These are phyloP conservation scores for Hydrolagus colliei DNA, from an alignment of 2,797 vertebrate species.

Conservation along the genomic window DNA sequence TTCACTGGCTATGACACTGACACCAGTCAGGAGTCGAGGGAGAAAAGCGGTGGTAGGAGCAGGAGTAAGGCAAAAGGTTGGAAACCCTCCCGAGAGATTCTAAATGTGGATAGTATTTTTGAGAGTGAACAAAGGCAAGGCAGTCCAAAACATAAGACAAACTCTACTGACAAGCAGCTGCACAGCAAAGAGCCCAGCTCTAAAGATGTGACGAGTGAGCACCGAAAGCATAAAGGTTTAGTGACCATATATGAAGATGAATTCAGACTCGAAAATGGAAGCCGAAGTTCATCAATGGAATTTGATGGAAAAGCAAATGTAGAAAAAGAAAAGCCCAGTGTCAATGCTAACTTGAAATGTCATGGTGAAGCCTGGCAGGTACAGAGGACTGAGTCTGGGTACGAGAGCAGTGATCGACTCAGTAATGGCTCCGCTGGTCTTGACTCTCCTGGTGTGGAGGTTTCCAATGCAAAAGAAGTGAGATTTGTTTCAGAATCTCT, in stretches of 20 bases:
- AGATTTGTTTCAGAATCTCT: conserved; percentile 57
- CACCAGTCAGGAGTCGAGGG: conserved; percentile 77
- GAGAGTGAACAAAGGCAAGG: conserved; percentile 62
- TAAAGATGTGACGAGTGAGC: conserved; percentile 55
- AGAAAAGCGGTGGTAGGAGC: conserved; percentile 48
- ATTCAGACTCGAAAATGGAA: conserved; percentile 70
- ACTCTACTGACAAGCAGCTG: conserved; percentile 45
- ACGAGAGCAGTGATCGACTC: conserved; percentile 83
- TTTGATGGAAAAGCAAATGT: conserved; percentile 59
- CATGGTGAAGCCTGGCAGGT: conserved; percentile 75
- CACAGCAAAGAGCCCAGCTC: conserved; percentile 50
- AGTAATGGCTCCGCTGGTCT: conserved; percentile 81
- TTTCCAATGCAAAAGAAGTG: conserved; percentile 51
- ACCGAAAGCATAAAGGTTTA: conserved; percentile 70
- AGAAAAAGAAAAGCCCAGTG: conserved; percentile 61
- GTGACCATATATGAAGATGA: conserved; percentile 97
- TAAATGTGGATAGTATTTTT: conserved; percentile 92
- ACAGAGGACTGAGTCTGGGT: conserved; percentile 85
- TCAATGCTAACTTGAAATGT: conserved; percentile 53
- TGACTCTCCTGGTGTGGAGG: conserved; percentile 73
- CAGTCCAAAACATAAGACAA: conserved; percentile 60
- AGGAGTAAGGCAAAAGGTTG: conserved; percentile 63
- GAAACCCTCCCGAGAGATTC: conserved; percentile 79
- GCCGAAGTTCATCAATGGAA: conserved; percentile 69
- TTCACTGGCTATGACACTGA: conserved; percentile 79